A percentile compares a stretch with the other conserved stretches of the same genome.
These are phyloP conservation scores for Poecilia wingei DNA, from an alignment of 2,797 vertebrate genomes.

Conservation along the genomic window DNA sequence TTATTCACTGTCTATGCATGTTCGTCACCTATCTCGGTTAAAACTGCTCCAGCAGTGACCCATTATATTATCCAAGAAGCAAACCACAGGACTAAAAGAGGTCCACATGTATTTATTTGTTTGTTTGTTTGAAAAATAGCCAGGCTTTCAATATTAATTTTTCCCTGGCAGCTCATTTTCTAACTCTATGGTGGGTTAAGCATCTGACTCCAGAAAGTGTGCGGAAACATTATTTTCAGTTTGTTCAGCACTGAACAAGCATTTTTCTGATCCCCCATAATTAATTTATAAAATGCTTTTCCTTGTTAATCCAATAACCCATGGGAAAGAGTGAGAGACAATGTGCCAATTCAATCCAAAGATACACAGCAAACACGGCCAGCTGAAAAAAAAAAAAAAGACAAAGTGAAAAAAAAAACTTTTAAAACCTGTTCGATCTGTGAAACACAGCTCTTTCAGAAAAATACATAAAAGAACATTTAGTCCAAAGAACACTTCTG, in stretches of 20 bases:
- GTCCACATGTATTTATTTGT: slow-evolving; percentile 3
- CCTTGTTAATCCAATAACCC: slow-evolving; percentile 52
- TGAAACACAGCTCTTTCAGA: background rate
- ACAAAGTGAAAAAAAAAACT: background rate
- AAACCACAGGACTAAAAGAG: slow-evolving; percentile 4
- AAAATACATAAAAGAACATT: background rate
- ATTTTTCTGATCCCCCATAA: slow-evolving; percentile 50
- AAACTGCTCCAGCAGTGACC: background rate
- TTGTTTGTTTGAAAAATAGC: slow-evolving; percentile 7
- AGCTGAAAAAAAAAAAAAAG: slow-evolving; percentile 20
- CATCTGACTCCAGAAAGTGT: slow-evolving; percentile 17
- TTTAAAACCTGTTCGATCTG: background rate
- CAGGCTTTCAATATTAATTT: slow-evolving; percentile 9
- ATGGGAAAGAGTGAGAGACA: slow-evolving; percentile 38
- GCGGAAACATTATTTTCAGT: slow-evolving; percentile 33
- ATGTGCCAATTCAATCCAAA: slow-evolving; percentile 45
- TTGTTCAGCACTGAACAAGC: slow-evolving; percentile 58
- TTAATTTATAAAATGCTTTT: slow-evolving; percentile 53
- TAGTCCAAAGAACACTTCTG: background rate
- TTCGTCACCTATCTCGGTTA: background rate
- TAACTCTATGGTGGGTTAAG: slow-evolving; percentile 16
- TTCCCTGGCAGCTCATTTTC: slow-evolving; percentile 8
- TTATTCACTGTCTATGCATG: background rate
- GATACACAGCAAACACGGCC: slow-evolving; percentile 42
- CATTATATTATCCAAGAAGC: background rate